These are phyloP conservation scores for Hydropsyche tenuis DNA, from an alignment of 1,140 invertebrate genomes.

Conservation along the genomic window DNA sequence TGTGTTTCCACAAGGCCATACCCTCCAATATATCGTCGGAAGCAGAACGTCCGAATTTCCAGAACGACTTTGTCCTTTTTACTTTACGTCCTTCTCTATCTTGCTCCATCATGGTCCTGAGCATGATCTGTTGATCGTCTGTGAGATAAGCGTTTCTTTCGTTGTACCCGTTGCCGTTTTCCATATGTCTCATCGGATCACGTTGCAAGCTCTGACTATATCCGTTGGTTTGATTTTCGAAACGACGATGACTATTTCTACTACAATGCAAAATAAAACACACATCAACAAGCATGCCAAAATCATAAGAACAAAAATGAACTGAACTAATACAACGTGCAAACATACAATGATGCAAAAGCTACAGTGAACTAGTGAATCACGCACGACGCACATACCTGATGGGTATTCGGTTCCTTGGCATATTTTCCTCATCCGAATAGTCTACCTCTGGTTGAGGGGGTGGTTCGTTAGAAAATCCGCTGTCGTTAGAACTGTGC, in stretches of 20 bases:
- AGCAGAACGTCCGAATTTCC: slow-evolving; percentile 77
- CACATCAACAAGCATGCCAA: slow-evolving; percentile 50
- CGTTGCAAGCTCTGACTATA: slow-evolving; percentile 48
- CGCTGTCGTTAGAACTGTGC: slow-evolving; percentile 90
- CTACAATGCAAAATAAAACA: slow-evolving; percentile 35
- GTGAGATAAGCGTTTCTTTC: slow-evolving; percentile 59
- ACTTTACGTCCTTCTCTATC: slow-evolving; percentile 65
- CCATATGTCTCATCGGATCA: slow-evolving; percentile 39
- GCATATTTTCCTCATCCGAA: slow-evolving; percentile 81
- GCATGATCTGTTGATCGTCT: slow-evolving; percentile 62
- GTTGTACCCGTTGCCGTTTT: slow-evolving; percentile 41
- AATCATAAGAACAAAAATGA: slow-evolving; percentile 50
- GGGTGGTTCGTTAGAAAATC: slow-evolving; percentile 88
- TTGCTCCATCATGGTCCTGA: slow-evolving; percentile 61
- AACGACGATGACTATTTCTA: slow-evolving; percentile 45
- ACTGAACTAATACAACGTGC: neutral
- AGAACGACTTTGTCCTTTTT: slow-evolving; percentile 83
- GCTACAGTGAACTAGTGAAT: neutral
- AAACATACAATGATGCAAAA: neutral
- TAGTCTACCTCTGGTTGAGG: slow-evolving; percentile 89
- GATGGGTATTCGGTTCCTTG: slow-evolving; percentile 68
- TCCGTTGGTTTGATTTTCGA: slow-evolving; percentile 39
- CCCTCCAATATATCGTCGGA: slow-evolving; percentile 78
- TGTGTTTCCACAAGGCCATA: slow-evolving; percentile 84
- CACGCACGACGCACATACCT: slow-evolving; percentile 64